These are phyloP conservation scores for Lepeophtheirus salmonis DNA, from an alignment of 1,140 invertebrate genomes.

Conservation along the genomic window DNA sequence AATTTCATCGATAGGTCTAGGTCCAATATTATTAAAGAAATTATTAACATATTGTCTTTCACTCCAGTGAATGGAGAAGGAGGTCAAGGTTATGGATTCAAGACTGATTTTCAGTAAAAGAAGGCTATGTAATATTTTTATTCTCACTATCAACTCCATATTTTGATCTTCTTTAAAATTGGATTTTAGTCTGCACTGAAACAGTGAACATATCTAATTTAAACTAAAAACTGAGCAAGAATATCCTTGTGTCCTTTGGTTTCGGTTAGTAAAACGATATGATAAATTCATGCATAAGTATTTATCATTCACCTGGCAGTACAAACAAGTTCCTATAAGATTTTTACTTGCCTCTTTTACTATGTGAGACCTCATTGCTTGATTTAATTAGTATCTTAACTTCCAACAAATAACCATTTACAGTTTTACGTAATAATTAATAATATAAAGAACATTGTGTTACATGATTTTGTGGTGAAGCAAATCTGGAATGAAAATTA, in stretches of 20 bases:
- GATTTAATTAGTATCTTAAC: slow-evolving; percentile 24
- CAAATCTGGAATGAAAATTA: slow-evolving; percentile 5
- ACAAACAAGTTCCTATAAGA: slow-evolving; percentile 72
- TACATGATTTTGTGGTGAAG: slow-evolving; percentile 48
- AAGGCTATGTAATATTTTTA: not conserved
- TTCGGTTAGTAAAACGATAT: slow-evolving; percentile 70
- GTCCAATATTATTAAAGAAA: not conserved
- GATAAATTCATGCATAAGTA: slow-evolving; percentile 67
- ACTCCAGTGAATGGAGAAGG: not conserved
- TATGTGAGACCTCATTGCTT: not conserved
- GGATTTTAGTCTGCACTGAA: no score
- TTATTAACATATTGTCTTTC: not conserved
- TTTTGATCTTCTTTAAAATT: not conserved
- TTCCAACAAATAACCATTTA: slow-evolving; percentile 66
- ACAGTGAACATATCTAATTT: not conserved
- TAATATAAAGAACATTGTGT: slow-evolving; percentile 81
- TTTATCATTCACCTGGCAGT: slow-evolving; percentile 72
- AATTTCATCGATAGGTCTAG: not conserved
- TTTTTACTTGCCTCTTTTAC: slow-evolving; percentile 56
- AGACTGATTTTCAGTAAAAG: not conserved
- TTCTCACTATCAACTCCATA: not conserved
- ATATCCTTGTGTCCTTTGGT: slow-evolving; percentile 41
- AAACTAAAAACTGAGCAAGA: slow-evolving; percentile 27
- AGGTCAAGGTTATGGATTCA: not conserved
- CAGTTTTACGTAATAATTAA: slow-evolving; percentile 64